These are phyloP conservation scores for Drosophila varians DNA, from an alignment of 1,140 invertebrate species.

Conservation along the genomic window DNA sequence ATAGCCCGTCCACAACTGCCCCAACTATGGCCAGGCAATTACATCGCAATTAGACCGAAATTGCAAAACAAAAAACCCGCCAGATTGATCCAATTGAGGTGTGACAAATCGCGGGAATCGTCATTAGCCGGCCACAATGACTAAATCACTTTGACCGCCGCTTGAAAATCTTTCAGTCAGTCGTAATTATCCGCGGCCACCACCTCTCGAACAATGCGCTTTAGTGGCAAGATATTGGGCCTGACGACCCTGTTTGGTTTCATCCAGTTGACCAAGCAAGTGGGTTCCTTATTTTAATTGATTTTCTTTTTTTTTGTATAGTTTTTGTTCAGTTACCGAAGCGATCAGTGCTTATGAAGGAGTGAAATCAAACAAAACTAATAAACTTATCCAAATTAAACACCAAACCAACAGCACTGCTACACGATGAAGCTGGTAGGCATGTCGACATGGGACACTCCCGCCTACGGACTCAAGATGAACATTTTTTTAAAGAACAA, in stretches of 20 bases:
- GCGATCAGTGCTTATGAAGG: neutral
- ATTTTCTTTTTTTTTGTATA: neutral
- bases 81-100: constrained; percentile 29
- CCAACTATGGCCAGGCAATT: constrained; percentile 25
- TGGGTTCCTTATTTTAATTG: constrained; percentile 1
- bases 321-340: neutral
- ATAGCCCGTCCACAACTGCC: constrained; percentile 1
- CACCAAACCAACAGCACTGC: constrained; percentile 41
- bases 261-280: constrained; percentile 46
- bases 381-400: neutral
- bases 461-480: constrained; percentile 53
- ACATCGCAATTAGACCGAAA: constrained; percentile 26
- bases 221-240: constrained; percentile 20
- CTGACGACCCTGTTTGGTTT: constrained; percentile 27
- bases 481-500: constrained; percentile 53
- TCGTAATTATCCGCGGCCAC: neutral
- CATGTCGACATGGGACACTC: constrained; percentile 46
- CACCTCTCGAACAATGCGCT: neutral
- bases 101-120: constrained; percentile 58
- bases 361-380: neutral
- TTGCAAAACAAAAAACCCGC: neutral
- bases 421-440: constrained; percentile 62
- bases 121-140: constrained; percentile 35
- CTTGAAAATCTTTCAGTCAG: constrained; percentile 1
- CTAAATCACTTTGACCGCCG: neutral